phyloP scores from a whole-genome alignment of 2,888 invertebrate genomes.

The Agonopterix heracliana region DNA sequence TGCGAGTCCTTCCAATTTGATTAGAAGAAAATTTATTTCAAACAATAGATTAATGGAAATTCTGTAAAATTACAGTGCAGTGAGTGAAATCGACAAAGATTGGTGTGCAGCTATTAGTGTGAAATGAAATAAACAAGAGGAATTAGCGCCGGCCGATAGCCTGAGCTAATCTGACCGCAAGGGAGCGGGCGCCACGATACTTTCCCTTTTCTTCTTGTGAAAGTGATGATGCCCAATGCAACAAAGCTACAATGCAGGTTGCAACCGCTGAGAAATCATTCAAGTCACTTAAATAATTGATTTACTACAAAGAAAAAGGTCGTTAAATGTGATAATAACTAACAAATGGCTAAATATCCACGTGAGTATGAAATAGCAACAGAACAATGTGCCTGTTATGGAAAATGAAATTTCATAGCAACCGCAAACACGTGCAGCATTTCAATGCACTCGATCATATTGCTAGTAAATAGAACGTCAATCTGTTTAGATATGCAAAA shows the following conservation, averaged over 20 bases:
- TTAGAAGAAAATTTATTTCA: conserved; percentile 3
- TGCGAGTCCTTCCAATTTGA: conserved; percentile 5
- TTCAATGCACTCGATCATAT: conserved; percentile 31
- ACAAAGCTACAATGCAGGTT: conserved; percentile 30
- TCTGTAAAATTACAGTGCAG: conserved; percentile 23
- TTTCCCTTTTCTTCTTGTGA: conserved; percentile 74
- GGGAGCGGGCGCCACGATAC: conserved; percentile 61
- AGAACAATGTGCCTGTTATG: conserved; percentile 9
- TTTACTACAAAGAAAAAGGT: neutral
- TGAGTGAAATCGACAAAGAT: conserved; percentile 44
- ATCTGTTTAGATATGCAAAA: conserved; percentile 48
- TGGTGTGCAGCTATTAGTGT: conserved; percentile 44
- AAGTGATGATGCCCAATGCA: conserved; percentile 69
- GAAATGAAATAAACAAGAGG: conserved; percentile 64
- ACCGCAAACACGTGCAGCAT: conserved; percentile 29
- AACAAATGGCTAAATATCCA: conserved; percentile 8
- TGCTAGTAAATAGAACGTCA: conserved; percentile 42
- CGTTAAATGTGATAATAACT: conserved; percentile 2
- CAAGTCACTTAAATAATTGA: neutral
- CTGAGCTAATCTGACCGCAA: conserved; percentile 68
- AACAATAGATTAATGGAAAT: conserved; percentile 15
- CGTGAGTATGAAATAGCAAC: too few species aligned
- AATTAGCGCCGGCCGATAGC: conserved; percentile 61
- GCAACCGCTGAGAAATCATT: neutral
- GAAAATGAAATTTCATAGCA: conserved; percentile 37